phyloP scores from a whole-genome alignment of 2,888 invertebrate species.

The Gandaritis pyraliata region DNA sequence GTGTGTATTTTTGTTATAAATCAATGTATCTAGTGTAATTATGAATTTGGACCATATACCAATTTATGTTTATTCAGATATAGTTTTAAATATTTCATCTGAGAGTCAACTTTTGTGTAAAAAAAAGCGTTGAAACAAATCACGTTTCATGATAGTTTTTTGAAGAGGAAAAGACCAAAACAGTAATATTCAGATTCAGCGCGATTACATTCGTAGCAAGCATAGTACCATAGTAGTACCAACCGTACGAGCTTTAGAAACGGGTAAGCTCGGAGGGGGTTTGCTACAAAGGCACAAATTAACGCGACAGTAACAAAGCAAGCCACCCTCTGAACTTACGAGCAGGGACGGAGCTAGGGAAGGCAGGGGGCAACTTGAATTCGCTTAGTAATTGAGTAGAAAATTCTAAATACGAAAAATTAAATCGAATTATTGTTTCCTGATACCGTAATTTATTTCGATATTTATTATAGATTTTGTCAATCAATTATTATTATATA shows the following conservation, averaged over 20 bases:
- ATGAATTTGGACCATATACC: neutral
- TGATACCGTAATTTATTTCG: no score
- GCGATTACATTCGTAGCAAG: constrained; percentile 46
- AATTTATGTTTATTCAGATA: neutral
- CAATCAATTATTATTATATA: no score
- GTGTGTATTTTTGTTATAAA: neutral
- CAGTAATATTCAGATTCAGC: constrained; percentile 25
- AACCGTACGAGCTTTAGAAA: constrained; percentile 70
- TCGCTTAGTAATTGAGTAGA: neutral
- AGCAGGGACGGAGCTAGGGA: constrained; percentile 36
- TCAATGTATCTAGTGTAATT: neutral
- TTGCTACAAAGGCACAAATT: constrained; percentile 33
- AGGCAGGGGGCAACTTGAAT: neutral
- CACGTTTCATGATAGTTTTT: no score
- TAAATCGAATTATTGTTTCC: no score
- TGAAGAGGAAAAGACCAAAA: no score
- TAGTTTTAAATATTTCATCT: neutral
- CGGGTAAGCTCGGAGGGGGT: constrained; percentile 49
- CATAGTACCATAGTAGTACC: constrained; percentile 72
- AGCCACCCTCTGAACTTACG: constrained; percentile 49
- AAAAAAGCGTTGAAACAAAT: no score
- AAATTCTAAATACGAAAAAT: no score
- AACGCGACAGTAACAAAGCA: constrained; percentile 35
- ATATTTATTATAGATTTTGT: no score
- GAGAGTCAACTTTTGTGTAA: no score